Base-by-base conservation (phyloP, 2,888 invertebrate species). In the Dryomyza anilis region DNA sequence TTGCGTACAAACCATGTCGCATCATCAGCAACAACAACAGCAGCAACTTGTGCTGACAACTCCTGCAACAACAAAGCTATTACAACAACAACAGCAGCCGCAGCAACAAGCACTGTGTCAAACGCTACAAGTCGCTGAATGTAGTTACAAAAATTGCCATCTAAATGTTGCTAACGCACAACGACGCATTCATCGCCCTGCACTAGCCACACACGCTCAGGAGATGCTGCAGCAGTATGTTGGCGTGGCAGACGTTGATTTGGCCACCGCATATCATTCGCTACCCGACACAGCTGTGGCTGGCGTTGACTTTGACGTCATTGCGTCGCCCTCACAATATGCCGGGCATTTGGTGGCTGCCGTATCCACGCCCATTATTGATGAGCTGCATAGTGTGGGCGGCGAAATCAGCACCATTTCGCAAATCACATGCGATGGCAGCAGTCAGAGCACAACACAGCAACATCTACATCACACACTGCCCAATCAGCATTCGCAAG, bases 121-220 rank as follows among this genome's bases (percentile, higher is more conserved):
- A 57, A 25, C 61, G 8, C 66, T 65, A 66, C 71, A 72, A 64
- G 67, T 71, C 21, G 69, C 68, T 23, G 83, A 83, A 64, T 83
- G 83, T 65, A 81, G 77, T 61, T 83, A 82, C 62, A 83, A 82
- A 70, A 83, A 83, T 69, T 83, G 83, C 33, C 81, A 83, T 53
- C 68, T 82, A 0, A 82, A 81, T 65, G 36, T 48, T n/a, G 52
- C 33, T n/a, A 46, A 21, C 12, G 14, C 27, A n/a, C 60, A 60
- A 27, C 67, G 72, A 6, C 69, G 69, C 7, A 50, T 70, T 23
- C 73, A 71, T 43, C 67, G 71, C 46, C 53, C 67, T 16, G 65
- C 69, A 25, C 63, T 70, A 30, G 68, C 71, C 2, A 43, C 56
- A 16, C 65, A 67, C 55, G 25, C 56, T 10, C 25, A 61, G 48